Percentiles rank a stretch among this genome's conserved stretches.
Conservation (phyloP, 1,140 invertebrate species). For the Brachionus plicatilis region DNA sequence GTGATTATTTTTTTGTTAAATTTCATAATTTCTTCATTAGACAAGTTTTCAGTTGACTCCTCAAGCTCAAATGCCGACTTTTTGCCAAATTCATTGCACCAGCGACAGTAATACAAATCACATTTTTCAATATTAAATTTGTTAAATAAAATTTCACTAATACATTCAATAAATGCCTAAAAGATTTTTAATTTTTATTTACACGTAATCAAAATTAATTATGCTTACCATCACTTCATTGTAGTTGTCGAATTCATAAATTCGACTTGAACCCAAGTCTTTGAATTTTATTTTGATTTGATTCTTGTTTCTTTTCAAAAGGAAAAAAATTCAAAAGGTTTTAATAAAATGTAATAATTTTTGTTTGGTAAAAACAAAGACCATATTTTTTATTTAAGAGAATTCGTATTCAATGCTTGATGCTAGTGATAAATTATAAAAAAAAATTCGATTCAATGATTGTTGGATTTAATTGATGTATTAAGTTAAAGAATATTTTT, state of each 20-base stretch:
- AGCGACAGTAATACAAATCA: neutral
- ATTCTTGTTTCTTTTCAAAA: neutral
- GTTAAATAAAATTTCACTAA: constrained; percentile 8
- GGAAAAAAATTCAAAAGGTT: neutral
- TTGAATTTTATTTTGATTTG: constrained; percentile 25
- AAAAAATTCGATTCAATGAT: no score
- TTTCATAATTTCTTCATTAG: neutral
- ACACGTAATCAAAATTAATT: neutral
- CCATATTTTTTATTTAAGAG: no score
- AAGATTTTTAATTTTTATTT: neutral
- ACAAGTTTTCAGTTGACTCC: neutral
- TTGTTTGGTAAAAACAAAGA: no score
- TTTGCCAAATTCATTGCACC: constrained; percentile 29
- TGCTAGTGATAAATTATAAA: no score
- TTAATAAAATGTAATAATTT: neutral
- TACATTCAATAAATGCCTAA: constrained; percentile 8
- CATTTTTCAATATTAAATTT: neutral
- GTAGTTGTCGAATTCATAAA: neutral
- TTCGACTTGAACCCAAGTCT: constrained; percentile 14
- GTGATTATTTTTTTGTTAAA: neutral
- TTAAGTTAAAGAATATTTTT: neutral
- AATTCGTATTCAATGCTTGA: no score
- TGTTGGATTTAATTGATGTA: neutral
- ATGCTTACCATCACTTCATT: neutral
- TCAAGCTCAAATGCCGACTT: neutral